phyloP scores from a whole-genome alignment of 2,888 invertebrate genomes.

The Salpingus planirostris region DNA sequence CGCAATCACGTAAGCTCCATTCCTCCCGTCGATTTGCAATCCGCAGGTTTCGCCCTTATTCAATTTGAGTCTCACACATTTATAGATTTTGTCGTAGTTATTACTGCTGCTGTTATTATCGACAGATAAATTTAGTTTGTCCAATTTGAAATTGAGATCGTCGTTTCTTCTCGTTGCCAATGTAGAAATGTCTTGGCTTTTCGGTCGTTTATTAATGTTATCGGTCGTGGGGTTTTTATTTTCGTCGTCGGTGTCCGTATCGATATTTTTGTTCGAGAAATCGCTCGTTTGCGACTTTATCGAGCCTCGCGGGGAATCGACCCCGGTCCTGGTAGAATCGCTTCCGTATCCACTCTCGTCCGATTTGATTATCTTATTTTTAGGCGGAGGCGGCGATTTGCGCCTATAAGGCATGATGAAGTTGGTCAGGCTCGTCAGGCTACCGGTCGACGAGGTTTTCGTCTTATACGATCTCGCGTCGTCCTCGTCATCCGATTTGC shows the following conservation, averaged over 20 bases:
- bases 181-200: conserved; percentile 1
- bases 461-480: conserved; percentile 23
- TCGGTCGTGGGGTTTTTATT: conserved; percentile 25
- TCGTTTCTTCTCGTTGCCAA: conserved; percentile 2
- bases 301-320: conserved; percentile 46
- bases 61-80: conserved; percentile 17
- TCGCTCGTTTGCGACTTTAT: conserved; percentile 24
- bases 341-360: conserved; percentile 55
- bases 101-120: neutral
- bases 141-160: too few species aligned
- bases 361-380: conserved; percentile 29
- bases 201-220: conserved; percentile 23
- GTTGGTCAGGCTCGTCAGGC: conserved; percentile 32
- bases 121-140: too few species aligned
- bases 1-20: conserved; percentile 41
- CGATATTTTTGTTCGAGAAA: conserved; percentile 18
- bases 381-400: conserved; percentile 23
- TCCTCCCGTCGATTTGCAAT: conserved; percentile 25
- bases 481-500: conserved; percentile 37
- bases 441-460: conserved; percentile 32
- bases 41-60: conserved; percentile 24
- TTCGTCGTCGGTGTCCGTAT: conserved; percentile 30
- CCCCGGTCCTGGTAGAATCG: conserved; percentile 44
- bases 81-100: too few species aligned
- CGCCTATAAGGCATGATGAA: conserved; percentile 30